These are phyloP conservation scores for Eristalis intricaria DNA, from an alignment of 2,888 invertebrate species.

Conservation along the genomic window DNA sequence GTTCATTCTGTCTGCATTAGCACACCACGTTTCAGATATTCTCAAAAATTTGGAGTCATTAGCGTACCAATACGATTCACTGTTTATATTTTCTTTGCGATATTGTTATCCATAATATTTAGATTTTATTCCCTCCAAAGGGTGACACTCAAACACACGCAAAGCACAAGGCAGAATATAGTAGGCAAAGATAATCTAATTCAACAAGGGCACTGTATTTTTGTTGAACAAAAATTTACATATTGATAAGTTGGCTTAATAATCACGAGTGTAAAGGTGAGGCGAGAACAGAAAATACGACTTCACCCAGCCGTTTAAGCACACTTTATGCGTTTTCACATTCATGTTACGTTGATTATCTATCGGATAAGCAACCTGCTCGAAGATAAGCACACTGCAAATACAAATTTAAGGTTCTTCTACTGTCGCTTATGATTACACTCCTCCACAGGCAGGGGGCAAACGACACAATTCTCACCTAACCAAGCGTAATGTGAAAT, in stretches of 20 bases:
- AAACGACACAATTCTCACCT: background rate
- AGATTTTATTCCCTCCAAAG: conserved; percentile 40
- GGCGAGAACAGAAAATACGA: conserved; percentile 17
- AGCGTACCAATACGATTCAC: conserved; percentile 11
- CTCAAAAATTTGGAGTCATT: background rate
- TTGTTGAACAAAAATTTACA: conserved; percentile 41
- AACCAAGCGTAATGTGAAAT: background rate
- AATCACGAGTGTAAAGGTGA: conserved; percentile 35
- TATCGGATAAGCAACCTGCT: conserved; percentile 25
- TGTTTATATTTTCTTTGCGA: conserved; percentile 25
- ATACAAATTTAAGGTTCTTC: conserved; percentile 6
- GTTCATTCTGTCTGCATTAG: conserved; percentile 8
- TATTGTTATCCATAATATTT: conserved; percentile 31
- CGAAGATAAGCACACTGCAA: conserved; percentile 32
- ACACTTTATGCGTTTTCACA: conserved; percentile 17
- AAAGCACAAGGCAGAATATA: conserved; percentile 39
- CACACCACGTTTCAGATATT: background rate
- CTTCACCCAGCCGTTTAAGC: conserved; percentile 7
- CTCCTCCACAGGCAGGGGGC: conserved; percentile 43
- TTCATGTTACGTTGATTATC: background rate
- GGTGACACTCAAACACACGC: conserved; percentile 40
- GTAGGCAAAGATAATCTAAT: conserved; percentile 6
- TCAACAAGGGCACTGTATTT: conserved; percentile 2
- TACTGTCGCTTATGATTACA: background rate
- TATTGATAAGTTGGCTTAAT: conserved; percentile 59